Evolutionary conservation across 2,888 invertebrate genomes (phyloP).

Genomic region (Hirtodrosophila alboralis): DNA sequence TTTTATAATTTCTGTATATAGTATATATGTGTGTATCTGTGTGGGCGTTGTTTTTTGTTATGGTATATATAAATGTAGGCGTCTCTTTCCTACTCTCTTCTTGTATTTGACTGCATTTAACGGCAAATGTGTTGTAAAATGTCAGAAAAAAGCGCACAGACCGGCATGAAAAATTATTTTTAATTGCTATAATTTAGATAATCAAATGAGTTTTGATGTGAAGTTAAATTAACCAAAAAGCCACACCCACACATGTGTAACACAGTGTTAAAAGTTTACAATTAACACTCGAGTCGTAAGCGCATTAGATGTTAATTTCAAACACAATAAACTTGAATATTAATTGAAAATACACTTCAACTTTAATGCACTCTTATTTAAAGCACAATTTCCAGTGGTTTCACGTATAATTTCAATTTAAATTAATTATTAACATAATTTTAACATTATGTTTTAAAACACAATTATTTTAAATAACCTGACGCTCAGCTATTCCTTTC

Average conservation of each 20-base stretch:
- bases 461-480: not conserved
- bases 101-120: conserved; percentile 48
- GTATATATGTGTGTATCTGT: conserved; percentile 13
- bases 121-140: conserved; percentile 57
- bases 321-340: conserved; percentile 6
- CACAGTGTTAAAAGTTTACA: conserved; percentile 23
- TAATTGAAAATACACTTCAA: not conserved
- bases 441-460: too few relatives aligned
- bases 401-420: not conserved
- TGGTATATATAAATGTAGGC: conserved; percentile 2
- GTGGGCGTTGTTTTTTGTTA: conserved; percentile 7
- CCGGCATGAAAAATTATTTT: conserved; percentile 71
- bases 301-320: conserved; percentile 8
- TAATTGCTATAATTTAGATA: conserved; percentile 78
- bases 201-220: conserved; percentile 71
- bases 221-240: conserved; percentile 58
- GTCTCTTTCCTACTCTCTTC: too few relatives aligned
- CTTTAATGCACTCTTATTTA: not conserved
- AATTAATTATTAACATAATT: not conserved
- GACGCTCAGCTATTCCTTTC: not conserved
- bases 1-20: conserved; percentile 12
- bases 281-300: conserved; percentile 35
- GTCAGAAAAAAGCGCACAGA: conserved; percentile 21
- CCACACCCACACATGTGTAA: conserved; percentile 31
- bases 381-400: too few relatives aligned